Evolutionary conservation across 2,888 invertebrate species (phyloP).

Genomic region (Xanthorhoe designata): DNA sequence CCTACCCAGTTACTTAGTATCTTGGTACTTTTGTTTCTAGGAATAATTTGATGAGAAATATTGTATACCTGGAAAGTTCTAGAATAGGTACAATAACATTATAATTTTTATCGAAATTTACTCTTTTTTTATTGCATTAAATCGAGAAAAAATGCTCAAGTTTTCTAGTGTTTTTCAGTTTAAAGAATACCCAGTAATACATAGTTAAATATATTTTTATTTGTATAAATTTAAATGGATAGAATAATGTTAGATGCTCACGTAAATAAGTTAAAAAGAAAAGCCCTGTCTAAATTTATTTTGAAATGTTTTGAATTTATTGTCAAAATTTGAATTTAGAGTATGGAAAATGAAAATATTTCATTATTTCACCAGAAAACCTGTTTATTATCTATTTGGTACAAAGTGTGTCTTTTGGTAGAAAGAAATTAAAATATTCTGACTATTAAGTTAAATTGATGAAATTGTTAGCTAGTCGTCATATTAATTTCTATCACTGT

Average conservation of each 20-base stretch:
- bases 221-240: not conserved
- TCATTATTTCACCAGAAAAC: too few relatives aligned
- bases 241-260: not conserved
- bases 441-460: not conserved
- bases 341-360: too few relatives aligned
- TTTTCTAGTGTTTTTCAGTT: conserved; percentile 4
- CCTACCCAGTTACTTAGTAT: too few relatives aligned
- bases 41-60: too few relatives aligned
- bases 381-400: not conserved
- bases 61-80: too few relatives aligned
- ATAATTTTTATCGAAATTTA: not conserved
- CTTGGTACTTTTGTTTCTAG: too few relatives aligned
- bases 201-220: not conserved
- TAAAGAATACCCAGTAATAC: not conserved
- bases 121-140: not conserved
- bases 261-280: not conserved
- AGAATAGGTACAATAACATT: too few relatives aligned
- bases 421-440: not conserved
- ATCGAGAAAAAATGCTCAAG: conserved; percentile 15
- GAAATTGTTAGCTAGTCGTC: conserved; percentile 3
- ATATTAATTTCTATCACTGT: conserved; percentile 11
- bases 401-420: not conserved
- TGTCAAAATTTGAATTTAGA: not conserved
- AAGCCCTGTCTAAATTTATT: not conserved
- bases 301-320: not conserved